Percentiles rank a stretch among this genome's conserved stretches.
These are phyloP conservation scores for Plecturocebus donacophilus DNA, from an alignment of 2,113 vertebrate genomes.

Conservation along the genomic window DNA sequence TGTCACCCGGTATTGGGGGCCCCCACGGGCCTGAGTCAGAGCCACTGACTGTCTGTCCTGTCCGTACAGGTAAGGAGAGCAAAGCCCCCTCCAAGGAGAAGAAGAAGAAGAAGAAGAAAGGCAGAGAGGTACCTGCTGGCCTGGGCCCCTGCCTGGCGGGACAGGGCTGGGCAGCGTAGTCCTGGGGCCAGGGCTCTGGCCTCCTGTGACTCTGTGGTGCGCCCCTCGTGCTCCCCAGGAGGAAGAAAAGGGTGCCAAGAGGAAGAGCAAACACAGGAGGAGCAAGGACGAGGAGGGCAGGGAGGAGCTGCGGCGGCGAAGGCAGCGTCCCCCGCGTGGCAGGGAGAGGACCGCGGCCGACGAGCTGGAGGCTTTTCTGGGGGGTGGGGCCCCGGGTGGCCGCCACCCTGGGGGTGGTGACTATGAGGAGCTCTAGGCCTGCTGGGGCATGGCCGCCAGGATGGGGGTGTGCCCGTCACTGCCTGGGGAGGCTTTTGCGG, in stretches of 20 bases:
- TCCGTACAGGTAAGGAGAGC: constrained; percentile 88
- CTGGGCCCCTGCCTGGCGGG: background rate
- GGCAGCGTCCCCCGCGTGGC: constrained; percentile 83
- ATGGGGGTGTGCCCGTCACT: background rate
- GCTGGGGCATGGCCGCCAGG: background rate
- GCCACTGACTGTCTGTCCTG: background rate
- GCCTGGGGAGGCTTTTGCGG: background rate
- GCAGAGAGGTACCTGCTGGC: constrained; percentile 89
- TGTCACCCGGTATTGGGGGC: background rate
- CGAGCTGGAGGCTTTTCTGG: constrained; percentile 96
- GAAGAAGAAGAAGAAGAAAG: constrained; percentile 94
- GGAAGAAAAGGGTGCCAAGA: constrained; percentile 91
- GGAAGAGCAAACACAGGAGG: constrained; percentile 91
- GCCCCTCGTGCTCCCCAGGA: constrained; percentile 83
- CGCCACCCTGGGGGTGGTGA: constrained; percentile 90
- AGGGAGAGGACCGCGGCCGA: constrained; percentile 88
- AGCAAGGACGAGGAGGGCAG: constrained; percentile 89
- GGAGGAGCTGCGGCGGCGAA: constrained; percentile 87
- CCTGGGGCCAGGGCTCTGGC: rapidly evolving
- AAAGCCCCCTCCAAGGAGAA: constrained; percentile 91
- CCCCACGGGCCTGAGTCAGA: background rate
- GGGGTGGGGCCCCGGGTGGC: constrained; percentile 81
- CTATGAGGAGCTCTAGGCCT: constrained; percentile 95
- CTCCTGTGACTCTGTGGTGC: rapidly evolving
- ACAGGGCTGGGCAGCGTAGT: rapidly evolving